Evolutionary conservation across 2,888 invertebrate genomes (phyloP), one percentile per base, ranked within the genome.

Genomic region (Syritta pipiens): DNA sequence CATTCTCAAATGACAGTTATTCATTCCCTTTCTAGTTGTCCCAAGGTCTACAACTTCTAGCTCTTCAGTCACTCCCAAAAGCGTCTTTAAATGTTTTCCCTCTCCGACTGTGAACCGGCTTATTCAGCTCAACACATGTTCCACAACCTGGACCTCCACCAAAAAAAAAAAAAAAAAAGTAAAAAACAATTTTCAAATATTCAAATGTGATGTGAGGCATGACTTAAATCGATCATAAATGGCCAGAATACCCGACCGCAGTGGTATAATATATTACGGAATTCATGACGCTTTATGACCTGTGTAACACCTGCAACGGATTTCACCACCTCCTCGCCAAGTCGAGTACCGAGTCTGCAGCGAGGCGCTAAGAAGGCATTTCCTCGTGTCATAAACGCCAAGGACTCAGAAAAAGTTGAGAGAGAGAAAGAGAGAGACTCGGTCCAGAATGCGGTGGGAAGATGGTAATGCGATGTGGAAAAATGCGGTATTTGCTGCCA

Each of bases 271-370:
- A 69, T 59, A 14, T 51, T n/a, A n/a, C n/a, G n/a, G 46, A 81
- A 75, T 81, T 69, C 81, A 81, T 81, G 75, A 53, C 63, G 59
- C 69, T 81, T 81, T 81, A 81, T 81, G 68, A 81, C 81, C 81
- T 51, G 48, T 63, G 68, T 75, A 75, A 69, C 81, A 81, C 81
- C 81, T 81, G 81, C 57, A 75, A 53, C 51, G 40, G 48, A 68
- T 75, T 75, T 63, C 32, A 6, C 20, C 19, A 48, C 14, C 4
- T 12, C 2, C 6, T 3, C 10, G 22, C 12, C 22, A 42, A 12
- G 19, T 46, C 5, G 42, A 19, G 9, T 3, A 3, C n/a, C 1
- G 6, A 30, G 26, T 35, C 24, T 30, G 26, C 20, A 17, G 24
- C 37, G 26, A 48, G 57, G 35, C 24, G 6, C 32, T 12, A 6